A percentile compares a stretch with the other conserved stretches of the same genome.
Evolutionary conservation across 2,888 invertebrate species (phyloP).

Genomic region (Diarsia brunnea): DNA sequence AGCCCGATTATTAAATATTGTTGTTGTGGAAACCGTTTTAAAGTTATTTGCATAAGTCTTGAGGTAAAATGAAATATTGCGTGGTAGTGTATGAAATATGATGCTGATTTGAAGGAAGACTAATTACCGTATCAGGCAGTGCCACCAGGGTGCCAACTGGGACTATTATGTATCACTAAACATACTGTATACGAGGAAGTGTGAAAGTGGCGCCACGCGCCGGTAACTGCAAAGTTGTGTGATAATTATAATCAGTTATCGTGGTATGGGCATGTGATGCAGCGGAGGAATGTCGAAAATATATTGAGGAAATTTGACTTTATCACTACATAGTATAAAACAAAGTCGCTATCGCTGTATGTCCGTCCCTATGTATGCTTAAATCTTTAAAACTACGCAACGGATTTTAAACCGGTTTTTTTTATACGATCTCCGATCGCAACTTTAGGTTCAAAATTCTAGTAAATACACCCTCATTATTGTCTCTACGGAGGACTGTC

Average conservation of each 20-base stretch:
- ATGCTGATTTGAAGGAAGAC: neutral
- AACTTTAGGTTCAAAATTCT: constrained; percentile 3
- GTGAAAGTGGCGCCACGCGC: too few relatives aligned
- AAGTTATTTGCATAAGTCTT: constrained; percentile 22
- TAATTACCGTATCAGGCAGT: neutral
- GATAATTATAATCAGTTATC: too few relatives aligned
- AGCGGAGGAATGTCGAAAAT: too few relatives aligned
- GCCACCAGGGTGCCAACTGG: neutral
- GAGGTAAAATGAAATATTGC: constrained; percentile 17
- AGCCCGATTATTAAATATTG: neutral
- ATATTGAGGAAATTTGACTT: too few relatives aligned
- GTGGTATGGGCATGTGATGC: too few relatives aligned
- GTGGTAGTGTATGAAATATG: constrained; percentile 15
- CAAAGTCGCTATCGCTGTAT: too few relatives aligned
- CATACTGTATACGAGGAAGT: too few relatives aligned
- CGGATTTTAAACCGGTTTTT: too few relatives aligned
- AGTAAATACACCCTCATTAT: neutral
- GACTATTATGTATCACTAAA: neutral
- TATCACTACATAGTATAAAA: too few relatives aligned
- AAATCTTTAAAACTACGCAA: too few relatives aligned
- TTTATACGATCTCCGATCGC: neutral
- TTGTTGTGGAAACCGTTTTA: constrained; percentile 7
- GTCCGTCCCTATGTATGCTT: too few relatives aligned
- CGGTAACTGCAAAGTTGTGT: too few relatives aligned
- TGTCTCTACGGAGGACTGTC: neutral